Conservation (phyloP, 2,888 invertebrate genomes). For the Ophioninae sp. region DNA sequence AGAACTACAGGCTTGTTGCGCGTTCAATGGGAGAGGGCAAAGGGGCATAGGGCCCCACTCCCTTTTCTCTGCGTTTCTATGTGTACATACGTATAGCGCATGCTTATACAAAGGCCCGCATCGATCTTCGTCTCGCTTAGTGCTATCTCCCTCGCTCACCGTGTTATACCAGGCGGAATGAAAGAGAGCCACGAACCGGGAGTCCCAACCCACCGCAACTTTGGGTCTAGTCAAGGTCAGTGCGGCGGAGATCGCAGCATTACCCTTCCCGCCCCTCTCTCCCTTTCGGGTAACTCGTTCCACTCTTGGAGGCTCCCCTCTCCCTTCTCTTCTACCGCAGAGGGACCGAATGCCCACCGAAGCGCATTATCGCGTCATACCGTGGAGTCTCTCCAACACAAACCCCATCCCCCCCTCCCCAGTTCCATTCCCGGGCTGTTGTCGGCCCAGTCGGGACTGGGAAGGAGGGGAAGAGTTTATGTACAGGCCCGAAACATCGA, state of each 20-base stretch:
- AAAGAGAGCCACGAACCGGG: slow-evolving; percentile 59
- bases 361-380: slow-evolving; percentile 76
- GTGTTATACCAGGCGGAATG: slow-evolving; percentile 33
- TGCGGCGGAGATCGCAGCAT: slow-evolving; percentile 70
- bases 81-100: slow-evolving; percentile 17
- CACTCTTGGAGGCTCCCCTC: slow-evolving; percentile 32
- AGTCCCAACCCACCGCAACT: slow-evolving; percentile 79
- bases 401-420: too few species aligned
- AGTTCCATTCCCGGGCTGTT: slow-evolving; percentile 23
- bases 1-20: slow-evolving; percentile 77
- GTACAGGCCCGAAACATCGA: slow-evolving; percentile 42
- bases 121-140: slow-evolving; percentile 38
- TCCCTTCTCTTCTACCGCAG: slow-evolving; percentile 37
- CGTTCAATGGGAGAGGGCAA: slow-evolving; percentile 60
- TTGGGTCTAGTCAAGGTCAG: slow-evolving; percentile 80
- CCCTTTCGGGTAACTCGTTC: slow-evolving; percentile 47
- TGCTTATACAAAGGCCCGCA: slow-evolving; percentile 39
- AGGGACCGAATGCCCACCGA: slow-evolving; percentile 51
- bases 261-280: slow-evolving; percentile 29
- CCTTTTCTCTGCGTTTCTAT: slow-evolving; percentile 42
- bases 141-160: background rate
- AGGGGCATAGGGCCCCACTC: slow-evolving; percentile 66
- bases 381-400: slow-evolving; percentile 63
- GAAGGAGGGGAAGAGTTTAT: slow-evolving; percentile 32
- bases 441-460: slow-evolving; percentile 50